Percentiles rank a stretch among this genome's conserved stretches.
phyloP scores from a whole-genome alignment of 2,888 invertebrate species.

The Folsomia manolachei region DNA sequence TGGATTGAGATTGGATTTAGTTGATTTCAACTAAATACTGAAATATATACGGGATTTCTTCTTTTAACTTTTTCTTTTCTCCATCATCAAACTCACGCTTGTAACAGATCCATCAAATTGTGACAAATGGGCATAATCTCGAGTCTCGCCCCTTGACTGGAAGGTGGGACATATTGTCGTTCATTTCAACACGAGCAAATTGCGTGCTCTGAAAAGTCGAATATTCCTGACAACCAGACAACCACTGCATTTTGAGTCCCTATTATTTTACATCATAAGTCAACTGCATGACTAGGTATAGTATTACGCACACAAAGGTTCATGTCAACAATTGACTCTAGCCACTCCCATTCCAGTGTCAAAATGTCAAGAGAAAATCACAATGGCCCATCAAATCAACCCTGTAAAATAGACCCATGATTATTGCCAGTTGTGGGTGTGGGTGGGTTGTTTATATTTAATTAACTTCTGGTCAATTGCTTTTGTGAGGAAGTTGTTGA shows the following conservation, averaged over 20 bases:
- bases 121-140: slow-evolving; percentile 5
- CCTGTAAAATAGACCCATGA: no score
- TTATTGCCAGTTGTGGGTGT: no score
- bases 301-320: background rate
- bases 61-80: no score
- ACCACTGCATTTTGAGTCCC: no score
- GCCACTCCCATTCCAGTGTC: background rate
- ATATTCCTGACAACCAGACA: background rate
- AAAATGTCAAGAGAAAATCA: background rate
- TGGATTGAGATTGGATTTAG: no score
- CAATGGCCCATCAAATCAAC: no score
- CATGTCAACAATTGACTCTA: background rate
- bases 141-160: background rate
- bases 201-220: background rate
- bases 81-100: no score
- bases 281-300: no score
- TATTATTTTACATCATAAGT: no score
- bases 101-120: background rate
- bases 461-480: background rate
- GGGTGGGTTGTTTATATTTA: background rate
- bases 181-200: background rate
- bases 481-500: slow-evolving; percentile 12
- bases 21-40: no score
- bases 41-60: no score
- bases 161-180: background rate